Conservation (phyloP, 2,113 vertebrate species). For the Diadophis punctatus region DNA sequence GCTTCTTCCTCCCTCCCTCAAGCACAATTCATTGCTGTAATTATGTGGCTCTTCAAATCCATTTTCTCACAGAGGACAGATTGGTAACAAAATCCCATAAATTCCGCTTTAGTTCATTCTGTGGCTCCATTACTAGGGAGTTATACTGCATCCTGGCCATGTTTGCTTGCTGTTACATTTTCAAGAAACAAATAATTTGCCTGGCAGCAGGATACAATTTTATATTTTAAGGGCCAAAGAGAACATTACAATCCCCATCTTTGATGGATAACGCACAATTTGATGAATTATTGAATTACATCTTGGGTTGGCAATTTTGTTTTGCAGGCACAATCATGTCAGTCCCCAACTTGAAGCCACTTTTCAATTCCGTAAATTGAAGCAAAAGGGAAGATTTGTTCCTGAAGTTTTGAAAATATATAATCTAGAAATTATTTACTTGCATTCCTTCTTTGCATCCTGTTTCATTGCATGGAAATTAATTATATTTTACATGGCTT, state of each 20-base stretch:
- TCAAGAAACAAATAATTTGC: not conserved
- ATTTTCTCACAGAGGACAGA: constrained; percentile 5
- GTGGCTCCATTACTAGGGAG: not conserved
- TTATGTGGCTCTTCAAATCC: not conserved
- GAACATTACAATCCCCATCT: not conserved
- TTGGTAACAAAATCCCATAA: not conserved
- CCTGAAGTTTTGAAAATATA: not conserved
- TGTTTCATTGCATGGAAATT: not conserved
- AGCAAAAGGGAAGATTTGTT: not conserved
- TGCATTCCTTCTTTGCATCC: not conserved
- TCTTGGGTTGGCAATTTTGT: not conserved
- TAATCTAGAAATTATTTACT: not conserved
- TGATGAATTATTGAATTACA: not conserved
- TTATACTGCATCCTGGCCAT: not conserved
- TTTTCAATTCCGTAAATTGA: not conserved
- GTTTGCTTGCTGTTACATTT: not conserved
- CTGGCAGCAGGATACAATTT: not conserved
- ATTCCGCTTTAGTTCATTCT: not conserved
- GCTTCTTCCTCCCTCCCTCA: not conserved
- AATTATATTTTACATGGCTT: not conserved
- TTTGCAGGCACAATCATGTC: not conserved
- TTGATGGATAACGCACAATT: not conserved
- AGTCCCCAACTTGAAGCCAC: not conserved
- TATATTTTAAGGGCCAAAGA: not conserved
- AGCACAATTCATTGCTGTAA: not conserved